A percentile compares a stretch with the other conserved stretches of the same genome.
Evolutionary conservation across 2,797 vertebrate species (phyloP).

Genomic region (Anas capensis): DNA sequence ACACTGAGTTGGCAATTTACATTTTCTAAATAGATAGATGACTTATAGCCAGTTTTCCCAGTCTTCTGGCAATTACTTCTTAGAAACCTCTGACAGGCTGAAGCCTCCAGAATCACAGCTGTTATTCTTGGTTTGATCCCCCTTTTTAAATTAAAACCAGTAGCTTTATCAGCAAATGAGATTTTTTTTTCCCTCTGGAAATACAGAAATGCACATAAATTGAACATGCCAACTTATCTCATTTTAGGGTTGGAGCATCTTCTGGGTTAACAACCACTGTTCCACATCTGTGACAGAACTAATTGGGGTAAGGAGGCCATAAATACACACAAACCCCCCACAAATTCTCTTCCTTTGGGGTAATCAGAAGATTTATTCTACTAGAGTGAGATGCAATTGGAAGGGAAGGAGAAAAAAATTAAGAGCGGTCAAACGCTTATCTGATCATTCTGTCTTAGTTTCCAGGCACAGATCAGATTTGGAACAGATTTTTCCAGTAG

Average conservation of each 20-base stretch:
- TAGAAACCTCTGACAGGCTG: conserved; percentile 62
- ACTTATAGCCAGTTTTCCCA: conserved; percentile 67
- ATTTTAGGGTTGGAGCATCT: conserved; percentile 34
- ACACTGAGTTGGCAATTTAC: conserved; percentile 58
- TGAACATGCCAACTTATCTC: conserved; percentile 34
- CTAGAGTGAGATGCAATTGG: background rate
- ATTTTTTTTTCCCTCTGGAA: conserved; percentile 45
- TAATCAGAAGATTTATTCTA: conserved; percentile 21
- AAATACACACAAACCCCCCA: background rate
- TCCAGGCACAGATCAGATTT: background rate
- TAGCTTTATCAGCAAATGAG: conserved; percentile 59
- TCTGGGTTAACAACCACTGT: conserved; percentile 29
- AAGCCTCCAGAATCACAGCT: conserved; percentile 63
- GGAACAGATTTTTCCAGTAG: background rate
- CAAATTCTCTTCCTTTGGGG: background rate
- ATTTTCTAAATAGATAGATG: conserved; percentile 68
- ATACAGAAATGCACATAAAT: conserved; percentile 61
- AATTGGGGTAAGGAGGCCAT: conserved; percentile 42
- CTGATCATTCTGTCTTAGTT: background rate
- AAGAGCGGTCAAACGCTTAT: background rate
- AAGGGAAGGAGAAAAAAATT: background rate
- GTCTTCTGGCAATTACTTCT: conserved; percentile 61
- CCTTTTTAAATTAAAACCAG: conserved; percentile 70
- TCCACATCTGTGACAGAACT: conserved; percentile 8
- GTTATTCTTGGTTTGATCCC: conserved; percentile 65